A percentile compares a stretch with the other conserved stretches of the same genome.
phyloP scores from a whole-genome alignment of 1,140 invertebrate genomes.

The Radopholus similis region DNA sequence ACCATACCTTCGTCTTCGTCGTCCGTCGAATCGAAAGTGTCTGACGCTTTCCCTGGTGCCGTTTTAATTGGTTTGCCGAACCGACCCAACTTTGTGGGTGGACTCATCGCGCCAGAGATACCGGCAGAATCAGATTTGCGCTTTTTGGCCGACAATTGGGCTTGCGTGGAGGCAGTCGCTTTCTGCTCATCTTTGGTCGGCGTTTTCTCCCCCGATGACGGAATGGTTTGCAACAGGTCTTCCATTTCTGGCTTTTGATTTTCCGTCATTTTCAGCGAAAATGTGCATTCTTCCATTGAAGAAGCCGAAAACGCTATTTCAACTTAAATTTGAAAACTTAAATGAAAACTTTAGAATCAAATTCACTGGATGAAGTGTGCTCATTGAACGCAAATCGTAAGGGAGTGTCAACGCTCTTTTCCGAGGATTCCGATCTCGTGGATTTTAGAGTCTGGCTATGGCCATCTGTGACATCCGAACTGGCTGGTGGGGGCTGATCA shows the following conservation, averaged over 20 bases:
- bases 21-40: not conserved
- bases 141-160: not conserved
- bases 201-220: too few relatives aligned
- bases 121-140: not conserved
- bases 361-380: too few relatives aligned
- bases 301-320: too few relatives aligned
- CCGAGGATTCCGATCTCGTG: too few relatives aligned
- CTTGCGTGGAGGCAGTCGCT: not conserved
- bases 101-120: not conserved
- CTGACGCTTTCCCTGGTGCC: not conserved
- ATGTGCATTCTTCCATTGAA: not conserved
- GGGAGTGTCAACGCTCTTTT: too few relatives aligned
- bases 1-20: constrained; percentile 9
- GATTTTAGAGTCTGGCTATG: too few relatives aligned
- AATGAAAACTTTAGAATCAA: too few relatives aligned
- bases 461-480: too few relatives aligned
- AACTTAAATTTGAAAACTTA: too few relatives aligned
- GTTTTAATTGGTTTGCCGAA: not conserved
- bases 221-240: too few relatives aligned
- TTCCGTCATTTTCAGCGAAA: not conserved
- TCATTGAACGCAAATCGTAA: too few relatives aligned
- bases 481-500: too few relatives aligned
- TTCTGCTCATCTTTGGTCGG: not conserved
- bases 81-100: not conserved
- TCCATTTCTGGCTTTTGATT: not conserved